Percentiles rank a stretch among this genome's conserved stretches.
phyloP scores from a whole-genome alignment of 1,140 invertebrate species.

The Apis cerana region DNA sequence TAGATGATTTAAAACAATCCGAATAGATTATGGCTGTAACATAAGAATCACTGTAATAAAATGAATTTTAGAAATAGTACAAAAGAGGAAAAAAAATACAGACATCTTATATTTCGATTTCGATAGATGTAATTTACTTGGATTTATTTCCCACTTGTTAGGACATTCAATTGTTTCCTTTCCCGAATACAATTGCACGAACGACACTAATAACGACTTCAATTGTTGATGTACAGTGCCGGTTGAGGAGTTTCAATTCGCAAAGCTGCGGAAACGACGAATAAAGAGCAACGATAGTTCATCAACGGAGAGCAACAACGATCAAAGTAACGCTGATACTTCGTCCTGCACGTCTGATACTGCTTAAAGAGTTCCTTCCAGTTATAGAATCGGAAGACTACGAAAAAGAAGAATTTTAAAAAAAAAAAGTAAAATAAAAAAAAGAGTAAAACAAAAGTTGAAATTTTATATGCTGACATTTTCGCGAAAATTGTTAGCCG shows the following conservation, averaged over 20 bases:
- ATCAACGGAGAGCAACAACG: slow-evolving; percentile 81
- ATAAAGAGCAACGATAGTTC: slow-evolving; percentile 81
- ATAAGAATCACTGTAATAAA: slow-evolving; percentile 51
- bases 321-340: slow-evolving; percentile 80
- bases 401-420: slow-evolving; percentile 8
- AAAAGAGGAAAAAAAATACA: slow-evolving; percentile 34
- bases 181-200: background rate
- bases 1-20: background rate
- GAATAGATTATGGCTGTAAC: slow-evolving; percentile 28
- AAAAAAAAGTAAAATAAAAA: background rate
- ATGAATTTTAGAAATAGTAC: slow-evolving; percentile 16
- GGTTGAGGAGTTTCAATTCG: slow-evolving; percentile 78
- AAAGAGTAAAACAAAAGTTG: background rate
- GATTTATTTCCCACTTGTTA: slow-evolving; percentile 48
- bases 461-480: slow-evolving; percentile 11
- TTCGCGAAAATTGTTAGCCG: slow-evolving; percentile 15
- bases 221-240: slow-evolving; percentile 77
- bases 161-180: background rate
- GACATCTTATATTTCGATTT: slow-evolving; percentile 44
- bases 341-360: slow-evolving; percentile 81
- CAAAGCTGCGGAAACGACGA: slow-evolving; percentile 75
- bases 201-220: slow-evolving; percentile 59
- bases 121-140: slow-evolving; percentile 38
- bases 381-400: slow-evolving; percentile 2
- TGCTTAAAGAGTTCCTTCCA: slow-evolving; percentile 66